These are phyloP conservation scores for Dioctria linearis DNA, from an alignment of 2,888 invertebrate species.

Conservation along the genomic window DNA sequence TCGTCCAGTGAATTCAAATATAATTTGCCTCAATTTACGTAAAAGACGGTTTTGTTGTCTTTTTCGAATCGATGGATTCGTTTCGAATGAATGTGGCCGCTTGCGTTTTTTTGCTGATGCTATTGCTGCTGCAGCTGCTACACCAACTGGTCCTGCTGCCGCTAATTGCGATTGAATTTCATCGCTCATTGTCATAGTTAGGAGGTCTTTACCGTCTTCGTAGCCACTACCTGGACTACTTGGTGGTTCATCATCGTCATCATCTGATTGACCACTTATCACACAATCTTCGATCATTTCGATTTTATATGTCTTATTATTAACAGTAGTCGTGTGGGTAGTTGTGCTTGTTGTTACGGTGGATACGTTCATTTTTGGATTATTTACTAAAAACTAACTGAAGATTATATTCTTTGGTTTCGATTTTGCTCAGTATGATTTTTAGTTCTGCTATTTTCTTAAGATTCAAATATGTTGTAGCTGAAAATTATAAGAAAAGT, in stretches of 20 bases:
- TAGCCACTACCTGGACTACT: slow-evolving; percentile 85
- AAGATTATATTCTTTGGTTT: slow-evolving; percentile 54
- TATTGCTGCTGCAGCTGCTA: slow-evolving; percentile 97
- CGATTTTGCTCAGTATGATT: background rate
- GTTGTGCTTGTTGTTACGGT: slow-evolving; percentile 68
- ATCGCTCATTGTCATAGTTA: slow-evolving; percentile 89
- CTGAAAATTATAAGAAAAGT: background rate
- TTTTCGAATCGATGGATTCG: slow-evolving; percentile 96
- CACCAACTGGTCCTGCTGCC: slow-evolving; percentile 97
- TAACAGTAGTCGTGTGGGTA: slow-evolving; percentile 60
- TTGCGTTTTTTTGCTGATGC: slow-evolving; percentile 96
- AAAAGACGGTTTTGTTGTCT: slow-evolving; percentile 94
- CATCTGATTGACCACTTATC: slow-evolving; percentile 78
- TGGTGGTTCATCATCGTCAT: slow-evolving; percentile 89
- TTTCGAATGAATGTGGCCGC: slow-evolving; percentile 96
- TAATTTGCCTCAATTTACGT: slow-evolving; percentile 90
- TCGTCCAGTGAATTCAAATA: slow-evolving; percentile 96
- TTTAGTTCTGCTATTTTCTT: background rate
- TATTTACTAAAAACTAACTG: slow-evolving; percentile 47
- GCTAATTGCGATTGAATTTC: slow-evolving; percentile 97
- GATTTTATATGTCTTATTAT: slow-evolving; percentile 76
- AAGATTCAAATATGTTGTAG: background rate
- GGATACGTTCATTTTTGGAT: slow-evolving; percentile 66
- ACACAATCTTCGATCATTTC: slow-evolving; percentile 80
- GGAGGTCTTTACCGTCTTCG: slow-evolving; percentile 87